Evolutionary conservation across 2,797 vertebrate species (phyloP), one percentile per base, ranked within the genome.

Genomic region (Melanotaenia trifasciata): DNA sequence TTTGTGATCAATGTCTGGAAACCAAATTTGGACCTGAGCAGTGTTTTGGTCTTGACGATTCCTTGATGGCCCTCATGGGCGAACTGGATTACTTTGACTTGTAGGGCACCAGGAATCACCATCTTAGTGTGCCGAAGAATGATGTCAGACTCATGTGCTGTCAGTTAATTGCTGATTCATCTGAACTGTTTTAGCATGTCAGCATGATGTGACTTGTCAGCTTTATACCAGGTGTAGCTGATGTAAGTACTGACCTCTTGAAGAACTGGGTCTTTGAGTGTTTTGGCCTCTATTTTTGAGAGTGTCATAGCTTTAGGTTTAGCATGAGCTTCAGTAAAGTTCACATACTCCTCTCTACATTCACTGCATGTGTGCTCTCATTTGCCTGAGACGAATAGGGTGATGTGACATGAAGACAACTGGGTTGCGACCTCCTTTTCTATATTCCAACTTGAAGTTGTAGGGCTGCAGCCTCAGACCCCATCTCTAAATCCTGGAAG

Each of bases 401-500:
- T 87, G 67, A 9, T 51, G 4, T 9, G 73, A 81, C 51, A 85
- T 87, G 16, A 72, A 78, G 67, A 81, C 80, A 8, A 68, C 70
- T 7, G 69, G 78, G 18, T 81, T 88, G 11, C 83, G 68, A 1
- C 63, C 18, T 9, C 68, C 77, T 22, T 81, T 85, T 11, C 58
- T 66, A 70, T 75, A 79, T 3, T 70, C 33, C 3, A 75, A 56
- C 14, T 1, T 74, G 51, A 79, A 51, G 57, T 78, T 28, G 10
- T 83, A 81, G 0, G 75, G 79, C 45, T 89, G 78, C 1, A 76
- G 76, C 32, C 71, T 58, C 1, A 85, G 56, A 40, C 72, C 75
- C 74, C 82, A 84, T 32, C 53, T 57, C 20, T 86, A 64, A 2
- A 84, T 81, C 2, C 70, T 47, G 0, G 72, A 53, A 1, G 72